Evolutionary conservation across 2,797 vertebrate genomes (phyloP).

Genomic region (Acropternis orthonyx): DNA sequence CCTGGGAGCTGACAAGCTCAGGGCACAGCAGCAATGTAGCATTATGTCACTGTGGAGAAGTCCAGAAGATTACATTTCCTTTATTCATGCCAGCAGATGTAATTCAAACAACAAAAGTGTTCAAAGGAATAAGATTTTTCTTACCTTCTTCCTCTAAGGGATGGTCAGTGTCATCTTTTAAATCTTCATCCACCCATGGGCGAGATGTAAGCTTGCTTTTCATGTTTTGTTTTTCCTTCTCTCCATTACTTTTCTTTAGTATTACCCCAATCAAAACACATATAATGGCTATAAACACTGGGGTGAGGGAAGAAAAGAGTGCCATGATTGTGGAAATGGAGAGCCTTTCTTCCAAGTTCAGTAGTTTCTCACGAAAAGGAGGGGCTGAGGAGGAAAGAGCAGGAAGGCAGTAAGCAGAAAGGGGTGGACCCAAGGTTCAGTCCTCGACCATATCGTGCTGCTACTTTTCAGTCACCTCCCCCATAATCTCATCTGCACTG

Average conservation of each 20-base stretch:
- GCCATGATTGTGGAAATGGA: constrained; percentile 72
- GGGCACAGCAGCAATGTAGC: background rate
- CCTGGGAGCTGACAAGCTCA: background rate
- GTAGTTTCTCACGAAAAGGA: background rate
- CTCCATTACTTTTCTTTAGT: constrained; percentile 63
- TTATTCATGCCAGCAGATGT: background rate
- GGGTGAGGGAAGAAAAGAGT: constrained; percentile 82
- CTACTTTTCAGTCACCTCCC: background rate
- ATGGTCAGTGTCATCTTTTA: constrained; percentile 82
- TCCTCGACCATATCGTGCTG: background rate
- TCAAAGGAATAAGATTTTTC: background rate
- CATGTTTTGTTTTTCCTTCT: background rate
- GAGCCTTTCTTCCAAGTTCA: background rate
- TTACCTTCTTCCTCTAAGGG: constrained; percentile 78
- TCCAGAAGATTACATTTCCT: background rate
- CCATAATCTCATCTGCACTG: background rate
- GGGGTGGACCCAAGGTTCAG: constrained; percentile 17
- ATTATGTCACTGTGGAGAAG: background rate
- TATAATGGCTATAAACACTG: constrained; percentile 80
- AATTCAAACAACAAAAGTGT: background rate
- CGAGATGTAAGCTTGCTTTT: background rate
- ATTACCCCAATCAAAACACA: constrained; percentile 83
- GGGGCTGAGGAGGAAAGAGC: background rate
- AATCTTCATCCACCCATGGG: constrained; percentile 88
- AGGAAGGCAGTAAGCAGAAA: background rate